Evolutionary conservation across 2,113 vertebrate genomes (phyloP), one percentile per base, ranked within the genome.

Genomic region (Sebastes fasciatus): DNA sequence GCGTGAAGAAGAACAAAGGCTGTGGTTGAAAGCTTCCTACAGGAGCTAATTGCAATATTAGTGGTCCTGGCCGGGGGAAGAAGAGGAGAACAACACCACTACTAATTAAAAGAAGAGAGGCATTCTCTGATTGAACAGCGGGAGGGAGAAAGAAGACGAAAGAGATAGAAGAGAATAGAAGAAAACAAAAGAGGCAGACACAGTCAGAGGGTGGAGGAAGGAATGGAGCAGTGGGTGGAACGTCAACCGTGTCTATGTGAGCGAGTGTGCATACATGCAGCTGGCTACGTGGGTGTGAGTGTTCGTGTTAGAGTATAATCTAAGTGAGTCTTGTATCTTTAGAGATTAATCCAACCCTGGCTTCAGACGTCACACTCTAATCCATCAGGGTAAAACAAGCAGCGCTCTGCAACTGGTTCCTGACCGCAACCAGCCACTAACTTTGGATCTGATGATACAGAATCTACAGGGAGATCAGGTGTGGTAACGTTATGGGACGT

Each of bases 341-440:
- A 67, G 84, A 90, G 88, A 90, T 89, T 91, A 93, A 89, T 91
- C 90, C 82, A 61, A 57, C 67, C 64, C 77, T 48, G 77, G 86
- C 77, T 82, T 86, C 73, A 79, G 85, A 92, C 82, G 92, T 94
- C 91, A 94, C 78, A 40, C 87, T 74, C 62, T 92, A 94, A 94
- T 94, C 90, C 89, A 84, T 61, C 49, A 26, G 79, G 54, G 71
- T 70, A 45, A 88, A 87, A 88, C 85, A 82, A 82, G 79, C 76
- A 46, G 68, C 7, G 19, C 83, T 69, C 79, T 82, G 78, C 11
- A 78, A 80, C 82, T 81, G 79, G 74, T 76, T 88, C 66, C 62
- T 80, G 68, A 73, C 49, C 2, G 23, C 79, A 61, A 61, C 60
- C 43, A 54, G 67, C 23, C 46, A 14, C 52, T 52, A 46, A 42